Evolutionary conservation across 2,113 vertebrate genomes (phyloP).

Genomic region (Regulus satrapa): DNA sequence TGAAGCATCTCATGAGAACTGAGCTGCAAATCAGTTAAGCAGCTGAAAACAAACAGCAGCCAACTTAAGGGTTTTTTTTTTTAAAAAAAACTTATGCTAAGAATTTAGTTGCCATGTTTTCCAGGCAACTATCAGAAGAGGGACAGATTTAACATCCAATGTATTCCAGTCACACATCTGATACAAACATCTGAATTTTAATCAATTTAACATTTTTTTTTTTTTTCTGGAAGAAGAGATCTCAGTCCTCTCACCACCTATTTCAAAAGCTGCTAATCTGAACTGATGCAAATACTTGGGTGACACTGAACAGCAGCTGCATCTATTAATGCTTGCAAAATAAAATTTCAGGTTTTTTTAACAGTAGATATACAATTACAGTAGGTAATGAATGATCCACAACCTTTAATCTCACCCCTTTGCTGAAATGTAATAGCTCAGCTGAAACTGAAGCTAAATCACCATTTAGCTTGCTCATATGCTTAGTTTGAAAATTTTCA

Average conservation of each 20-base stretch:
- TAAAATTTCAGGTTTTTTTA: background rate
- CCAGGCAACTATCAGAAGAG: background rate
- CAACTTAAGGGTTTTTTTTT: no score
- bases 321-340: background rate
- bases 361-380: background rate
- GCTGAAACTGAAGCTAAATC: background rate
- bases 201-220: background rate
- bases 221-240: background rate
- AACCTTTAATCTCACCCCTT: background rate
- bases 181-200: constrained; percentile 20
- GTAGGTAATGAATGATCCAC: background rate
- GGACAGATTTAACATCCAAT: background rate
- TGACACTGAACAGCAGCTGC: background rate
- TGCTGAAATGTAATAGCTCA: background rate
- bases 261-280: background rate
- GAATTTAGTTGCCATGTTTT: background rate
- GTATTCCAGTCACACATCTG: background rate
- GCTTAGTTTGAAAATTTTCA: background rate
- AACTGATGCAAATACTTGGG: background rate
- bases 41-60: background rate
- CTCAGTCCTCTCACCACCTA: background rate
- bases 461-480: background rate
- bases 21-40: background rate
- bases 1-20: constrained; percentile 27
- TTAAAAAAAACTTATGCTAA: background rate